Conservation (phyloP, 2,113 vertebrate species). For the Pavo muticus region DNA sequence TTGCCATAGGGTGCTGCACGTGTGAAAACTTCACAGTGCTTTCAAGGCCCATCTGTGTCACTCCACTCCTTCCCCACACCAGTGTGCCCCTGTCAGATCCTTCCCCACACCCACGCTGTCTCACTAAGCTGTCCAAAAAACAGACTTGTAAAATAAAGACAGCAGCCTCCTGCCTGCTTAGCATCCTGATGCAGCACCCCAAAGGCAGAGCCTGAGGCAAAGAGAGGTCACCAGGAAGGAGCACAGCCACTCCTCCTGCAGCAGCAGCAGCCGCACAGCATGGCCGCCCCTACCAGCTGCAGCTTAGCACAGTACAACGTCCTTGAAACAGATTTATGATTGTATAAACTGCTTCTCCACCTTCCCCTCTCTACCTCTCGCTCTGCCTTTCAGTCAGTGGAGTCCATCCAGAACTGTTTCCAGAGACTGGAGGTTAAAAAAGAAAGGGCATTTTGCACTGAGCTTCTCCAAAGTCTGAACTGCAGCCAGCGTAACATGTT, state of each 20-base stretch:
- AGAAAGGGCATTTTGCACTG: neutral
- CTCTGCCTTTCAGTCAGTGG: neutral
- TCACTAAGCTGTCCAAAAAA: neutral
- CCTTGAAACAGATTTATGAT: neutral
- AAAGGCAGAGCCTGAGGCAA: neutral
- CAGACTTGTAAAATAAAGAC: neutral
- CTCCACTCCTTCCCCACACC: neutral
- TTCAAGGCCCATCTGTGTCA: neutral
- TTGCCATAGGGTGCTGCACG: neutral
- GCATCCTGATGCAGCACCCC: no score
- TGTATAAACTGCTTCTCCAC: neutral
- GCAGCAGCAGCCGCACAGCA: neutral
- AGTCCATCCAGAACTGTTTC: neutral
- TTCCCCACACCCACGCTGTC: neutral
- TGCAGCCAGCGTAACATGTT: neutral
- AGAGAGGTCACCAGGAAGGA: neutral
- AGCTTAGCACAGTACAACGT: neutral
- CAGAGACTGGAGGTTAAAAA: neutral
- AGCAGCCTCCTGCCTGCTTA: neutral
- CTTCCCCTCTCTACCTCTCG: neutral
- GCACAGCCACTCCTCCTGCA: rapidly evolving
- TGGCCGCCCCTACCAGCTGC: rapidly evolving
- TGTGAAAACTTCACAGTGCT: neutral
- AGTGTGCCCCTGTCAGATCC: neutral
- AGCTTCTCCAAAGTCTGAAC: neutral